Evolutionary conservation across 2,113 vertebrate species (phyloP), one percentile per base, ranked within the genome.

Genomic region (Genyomyrus donnyi): DNA sequence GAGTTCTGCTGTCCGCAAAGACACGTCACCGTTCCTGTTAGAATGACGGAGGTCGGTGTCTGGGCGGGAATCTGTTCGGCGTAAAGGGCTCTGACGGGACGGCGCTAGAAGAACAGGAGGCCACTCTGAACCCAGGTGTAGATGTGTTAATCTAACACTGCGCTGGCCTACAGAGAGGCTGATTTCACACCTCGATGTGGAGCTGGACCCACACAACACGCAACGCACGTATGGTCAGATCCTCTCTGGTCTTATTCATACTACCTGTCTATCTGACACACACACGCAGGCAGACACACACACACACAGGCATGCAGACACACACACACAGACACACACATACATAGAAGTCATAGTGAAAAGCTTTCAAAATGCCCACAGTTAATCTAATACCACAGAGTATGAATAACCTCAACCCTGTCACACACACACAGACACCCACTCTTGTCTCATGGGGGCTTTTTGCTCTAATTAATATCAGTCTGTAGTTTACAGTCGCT

Each of bases 51-150:
- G 42, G 83, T 46, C 24, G 7, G 83, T 21, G 50, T 48, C 87
- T 90, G 86, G 90, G 56, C 9, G 7, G 87, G 89, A 94, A 95
- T 94, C 93, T 94, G 95, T 93, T 94, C 87, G 93, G 95, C 95
- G 93, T 95, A 90, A 88, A 56, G 85, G 91, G 62, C 90, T 80
- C 53, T 88, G 89, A 53, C 21, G 45, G 92, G 89, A 89, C 91
- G 90, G 3, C 21, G 7, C 85, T 89, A 15, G 88, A 62, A 46
- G 77, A 93, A 93, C 94, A 95, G 94, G 92, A 94, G 94, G 90
- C 50, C 15, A 45, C n/a, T 90, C 50, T 87, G 8, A 70, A 85
- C 70, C 80, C 62, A 9, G 5, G 86, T 27, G 89, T 88, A 50
- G 91, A 91, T 11, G 92, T 94, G 94, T 91, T 93, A 92, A 94